Conservation (phyloP, 2,113 vertebrate species). For the Lagopus leucura region DNA sequence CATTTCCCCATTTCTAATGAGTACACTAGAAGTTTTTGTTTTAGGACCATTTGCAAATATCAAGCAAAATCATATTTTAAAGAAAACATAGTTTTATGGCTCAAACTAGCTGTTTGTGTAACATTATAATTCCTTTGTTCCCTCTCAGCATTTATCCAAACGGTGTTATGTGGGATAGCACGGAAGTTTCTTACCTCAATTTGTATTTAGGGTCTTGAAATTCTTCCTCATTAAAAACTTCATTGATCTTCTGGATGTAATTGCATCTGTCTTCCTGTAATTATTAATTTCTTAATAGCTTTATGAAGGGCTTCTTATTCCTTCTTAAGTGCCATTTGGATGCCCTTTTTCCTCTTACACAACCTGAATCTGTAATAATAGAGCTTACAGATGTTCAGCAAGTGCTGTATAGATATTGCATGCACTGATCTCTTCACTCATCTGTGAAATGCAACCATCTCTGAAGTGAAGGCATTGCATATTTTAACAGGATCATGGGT, state of each 20-base stretch:
- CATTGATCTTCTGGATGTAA: conserved; percentile 65
- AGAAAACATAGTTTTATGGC: background rate
- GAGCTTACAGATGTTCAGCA: conserved; percentile 42
- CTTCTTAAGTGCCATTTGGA: conserved; percentile 63
- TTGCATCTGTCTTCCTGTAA: conserved; percentile 71
- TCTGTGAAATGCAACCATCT: conserved; percentile 45
- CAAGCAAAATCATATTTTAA: background rate
- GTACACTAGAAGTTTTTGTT: background rate
- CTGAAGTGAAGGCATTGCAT: background rate
- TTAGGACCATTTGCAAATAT: background rate
- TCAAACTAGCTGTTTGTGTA: background rate
- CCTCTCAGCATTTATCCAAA: background rate
- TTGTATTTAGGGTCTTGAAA: conserved; percentile 55
- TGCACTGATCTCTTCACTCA: conserved; percentile 10
- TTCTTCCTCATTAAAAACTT: conserved; percentile 56
- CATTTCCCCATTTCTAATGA: background rate
- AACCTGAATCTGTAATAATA: conserved; percentile 61
- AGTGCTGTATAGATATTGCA: conserved; percentile 40
- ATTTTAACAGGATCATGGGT: background rate
- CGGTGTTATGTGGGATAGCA: background rate
- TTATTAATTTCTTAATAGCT: conserved; percentile 73
- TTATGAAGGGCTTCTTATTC: conserved; percentile 66
- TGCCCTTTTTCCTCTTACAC: conserved; percentile 55
- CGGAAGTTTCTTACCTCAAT: conserved; percentile 2
- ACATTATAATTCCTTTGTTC: background rate